Conservation (phyloP, 2,113 vertebrate species). For the Ophthalmolycus amberensis region DNA sequence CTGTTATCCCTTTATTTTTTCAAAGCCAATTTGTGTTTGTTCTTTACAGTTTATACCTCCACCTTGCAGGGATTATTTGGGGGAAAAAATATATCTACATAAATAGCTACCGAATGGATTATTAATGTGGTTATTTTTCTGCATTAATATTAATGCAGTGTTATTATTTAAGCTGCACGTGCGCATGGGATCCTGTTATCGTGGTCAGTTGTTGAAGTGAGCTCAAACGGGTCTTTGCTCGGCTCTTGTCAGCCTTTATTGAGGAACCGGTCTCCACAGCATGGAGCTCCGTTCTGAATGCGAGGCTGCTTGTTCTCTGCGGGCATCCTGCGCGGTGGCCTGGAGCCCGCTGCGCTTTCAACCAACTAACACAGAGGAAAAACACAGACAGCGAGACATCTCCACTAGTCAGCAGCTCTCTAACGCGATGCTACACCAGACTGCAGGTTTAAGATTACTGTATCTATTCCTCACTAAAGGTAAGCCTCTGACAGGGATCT, state of each 20-base stretch:
- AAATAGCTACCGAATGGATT: not conserved
- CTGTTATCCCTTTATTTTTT: not conserved
- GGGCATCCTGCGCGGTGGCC: slow-evolving; percentile 4
- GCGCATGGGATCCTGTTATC: not conserved
- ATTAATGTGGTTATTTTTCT: not conserved
- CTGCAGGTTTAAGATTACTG: not conserved
- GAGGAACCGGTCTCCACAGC: slow-evolving; percentile 3
- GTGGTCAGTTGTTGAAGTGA: not conserved
- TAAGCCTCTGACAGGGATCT: too few species aligned
- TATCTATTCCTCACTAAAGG: not conserved
- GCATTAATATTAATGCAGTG: not conserved
- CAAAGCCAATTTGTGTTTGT: not conserved
- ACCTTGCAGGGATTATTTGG: not conserved
- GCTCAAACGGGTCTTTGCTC: not conserved
- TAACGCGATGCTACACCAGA: too few species aligned
- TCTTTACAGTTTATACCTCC: not conserved
- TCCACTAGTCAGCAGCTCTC: not conserved
- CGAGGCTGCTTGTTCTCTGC: slow-evolving; percentile 13
- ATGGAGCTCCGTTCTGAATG: not conserved
- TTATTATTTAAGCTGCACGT: not conserved
- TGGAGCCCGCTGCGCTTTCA: slow-evolving; percentile 11
- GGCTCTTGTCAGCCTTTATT: not conserved
- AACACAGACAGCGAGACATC: not conserved
- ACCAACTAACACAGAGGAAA: not conserved
- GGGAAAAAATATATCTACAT: not conserved